A percentile compares a stretch with the other conserved stretches of the same genome.
Evolutionary conservation across 2,797 vertebrate species (phyloP).

Genomic region (Tapirus indicus): DNA sequence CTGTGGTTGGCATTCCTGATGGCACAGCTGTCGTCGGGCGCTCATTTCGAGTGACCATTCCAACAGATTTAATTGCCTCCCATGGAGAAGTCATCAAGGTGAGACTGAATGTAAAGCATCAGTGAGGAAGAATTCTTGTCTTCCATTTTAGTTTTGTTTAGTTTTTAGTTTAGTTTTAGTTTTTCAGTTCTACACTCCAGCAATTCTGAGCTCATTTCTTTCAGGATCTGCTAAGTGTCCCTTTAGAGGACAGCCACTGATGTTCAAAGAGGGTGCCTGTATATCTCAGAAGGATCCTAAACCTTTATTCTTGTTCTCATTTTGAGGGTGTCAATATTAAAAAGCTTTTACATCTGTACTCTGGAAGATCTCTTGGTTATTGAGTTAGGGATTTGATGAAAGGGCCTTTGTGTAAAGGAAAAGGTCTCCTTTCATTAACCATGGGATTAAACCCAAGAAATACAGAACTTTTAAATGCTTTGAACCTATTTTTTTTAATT

Average conservation of each 20-base stretch:
- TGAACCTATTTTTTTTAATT: not conserved
- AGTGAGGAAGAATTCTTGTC: not conserved
- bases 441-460: not conserved
- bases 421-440: not conserved
- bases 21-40: slow-evolving; percentile 94
- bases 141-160: not conserved
- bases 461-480: not conserved
- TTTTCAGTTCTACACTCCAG: not conserved
- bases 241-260: not conserved
- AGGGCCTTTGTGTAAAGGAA: not conserved
- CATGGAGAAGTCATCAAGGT: slow-evolving; percentile 93
- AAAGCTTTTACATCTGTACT: not conserved
- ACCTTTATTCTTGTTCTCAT: not conserved
- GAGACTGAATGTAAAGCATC: slow-evolving; percentile 80
- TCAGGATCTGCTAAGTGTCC: not conserved
- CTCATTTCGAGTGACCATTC: slow-evolving; percentile 94
- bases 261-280: not conserved
- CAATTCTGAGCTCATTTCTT: slow-evolving; percentile 1
- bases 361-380: not conserved
- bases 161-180: not conserved
- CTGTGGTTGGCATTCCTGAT: slow-evolving; percentile 93
- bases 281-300: not conserved
- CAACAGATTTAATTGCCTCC: slow-evolving; percentile 90
- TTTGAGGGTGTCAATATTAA: not conserved
- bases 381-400: not conserved